Evolutionary conservation across 1,140 invertebrate genomes (phyloP).

Genomic region (Danaus plexippus): DNA sequence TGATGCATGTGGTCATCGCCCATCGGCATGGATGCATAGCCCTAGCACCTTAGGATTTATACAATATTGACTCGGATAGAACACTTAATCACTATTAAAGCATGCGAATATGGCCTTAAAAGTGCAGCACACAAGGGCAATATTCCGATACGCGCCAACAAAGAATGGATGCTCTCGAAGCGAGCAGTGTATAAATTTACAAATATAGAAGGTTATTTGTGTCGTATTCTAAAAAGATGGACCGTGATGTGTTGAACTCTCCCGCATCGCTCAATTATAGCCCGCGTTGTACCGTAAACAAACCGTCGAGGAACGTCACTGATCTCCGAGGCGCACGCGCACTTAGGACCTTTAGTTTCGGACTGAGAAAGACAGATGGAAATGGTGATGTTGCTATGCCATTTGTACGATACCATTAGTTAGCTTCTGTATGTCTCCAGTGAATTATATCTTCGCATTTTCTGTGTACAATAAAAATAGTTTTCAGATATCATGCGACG

Average conservation of each 20-base stretch:
- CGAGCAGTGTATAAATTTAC: constrained; percentile 64
- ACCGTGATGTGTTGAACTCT: constrained; percentile 69
- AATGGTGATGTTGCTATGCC: constrained; percentile 28
- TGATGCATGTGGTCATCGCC: constrained; percentile 70
- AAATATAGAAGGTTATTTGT: constrained; percentile 72
- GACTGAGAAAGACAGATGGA: constrained; percentile 13
- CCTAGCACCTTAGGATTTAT: constrained; percentile 58
- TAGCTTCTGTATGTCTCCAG: constrained; percentile 8
- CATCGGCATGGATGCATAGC: constrained; percentile 65
- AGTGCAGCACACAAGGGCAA: constrained; percentile 26
- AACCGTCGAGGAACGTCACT: constrained; percentile 30
- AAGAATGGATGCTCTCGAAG: constrained; percentile 43
- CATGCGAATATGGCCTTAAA: constrained; percentile 31
- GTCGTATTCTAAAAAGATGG: constrained; percentile 71
- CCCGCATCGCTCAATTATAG: constrained; percentile 71
- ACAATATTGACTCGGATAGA: constrained; percentile 46
- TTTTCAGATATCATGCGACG: neutral
- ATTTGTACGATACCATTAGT: constrained; percentile 40
- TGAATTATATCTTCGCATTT: constrained; percentile 5
- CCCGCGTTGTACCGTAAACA: constrained; percentile 57
- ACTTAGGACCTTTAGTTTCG: constrained; percentile 33
- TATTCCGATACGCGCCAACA: constrained; percentile 18
- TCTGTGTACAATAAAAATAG: constrained; percentile 5
- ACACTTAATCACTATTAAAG: constrained; percentile 29
- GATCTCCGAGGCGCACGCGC: constrained; percentile 6